Conservation (phyloP, 2,888 invertebrate genomes). For the Tupiocoris notatus region DNA sequence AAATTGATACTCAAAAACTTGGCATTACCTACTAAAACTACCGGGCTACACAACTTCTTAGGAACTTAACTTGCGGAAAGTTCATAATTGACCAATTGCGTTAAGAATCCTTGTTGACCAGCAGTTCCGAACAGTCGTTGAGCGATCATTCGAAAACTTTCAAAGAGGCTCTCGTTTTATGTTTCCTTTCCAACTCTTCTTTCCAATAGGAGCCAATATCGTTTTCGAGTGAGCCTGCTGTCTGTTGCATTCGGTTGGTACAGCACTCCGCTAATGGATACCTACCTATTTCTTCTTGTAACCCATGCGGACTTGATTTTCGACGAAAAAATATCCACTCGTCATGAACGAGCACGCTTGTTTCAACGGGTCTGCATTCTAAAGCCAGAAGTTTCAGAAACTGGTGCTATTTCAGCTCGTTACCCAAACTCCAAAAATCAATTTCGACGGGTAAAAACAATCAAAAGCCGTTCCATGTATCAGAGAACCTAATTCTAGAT, state of each 20-base stretch:
- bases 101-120: constrained; percentile 20
- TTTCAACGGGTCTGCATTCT: too few species aligned
- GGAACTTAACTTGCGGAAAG: not conserved
- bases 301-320: too few species aligned
- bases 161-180: constrained; percentile 6
- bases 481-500: too few species aligned
- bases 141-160: constrained; percentile 13
- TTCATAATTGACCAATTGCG: constrained; percentile 23
- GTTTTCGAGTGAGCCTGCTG: too few species aligned
- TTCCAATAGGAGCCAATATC: too few species aligned
- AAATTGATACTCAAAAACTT: constrained; percentile 36
- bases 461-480: too few species aligned
- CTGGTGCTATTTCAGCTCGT: too few species aligned
- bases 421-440: too few species aligned
- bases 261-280: constrained; percentile 15
- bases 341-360: too few species aligned
- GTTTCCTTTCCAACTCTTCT: constrained; percentile 15
- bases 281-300: constrained; percentile 10
- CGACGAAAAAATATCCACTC: too few species aligned
- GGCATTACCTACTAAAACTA: constrained; percentile 42
- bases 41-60: constrained; percentile 34
- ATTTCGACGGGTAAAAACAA: too few species aligned
- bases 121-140: constrained; percentile 2
- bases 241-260: not conserved
- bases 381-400: too few species aligned